phyloP scores from a whole-genome alignment of 2,888 invertebrate genomes.

The Ophraella communa region DNA sequence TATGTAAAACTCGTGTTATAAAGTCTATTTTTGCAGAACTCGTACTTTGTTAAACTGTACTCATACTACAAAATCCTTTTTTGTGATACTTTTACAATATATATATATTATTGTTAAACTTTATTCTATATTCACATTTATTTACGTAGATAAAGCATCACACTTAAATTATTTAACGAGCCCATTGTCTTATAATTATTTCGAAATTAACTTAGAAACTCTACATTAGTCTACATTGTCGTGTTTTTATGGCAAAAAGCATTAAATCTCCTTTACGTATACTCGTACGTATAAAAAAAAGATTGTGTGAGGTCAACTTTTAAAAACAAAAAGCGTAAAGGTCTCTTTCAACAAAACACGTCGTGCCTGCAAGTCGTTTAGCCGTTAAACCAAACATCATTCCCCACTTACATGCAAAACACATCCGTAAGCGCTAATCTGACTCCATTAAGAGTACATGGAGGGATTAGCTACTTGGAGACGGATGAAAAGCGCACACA shows the following conservation, averaged over 20 bases:
- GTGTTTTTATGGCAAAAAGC: background rate
- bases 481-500: constrained; percentile 5
- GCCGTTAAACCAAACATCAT: constrained; percentile 61
- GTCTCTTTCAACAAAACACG: constrained; percentile 50
- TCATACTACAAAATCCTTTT: too few relatives aligned
- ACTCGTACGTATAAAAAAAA: background rate
- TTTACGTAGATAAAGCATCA: too few relatives aligned
- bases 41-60: too few relatives aligned
- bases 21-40: too few relatives aligned
- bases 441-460: constrained; percentile 59
- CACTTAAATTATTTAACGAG: too few relatives aligned
- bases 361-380: constrained; percentile 52
- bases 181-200: too few relatives aligned
- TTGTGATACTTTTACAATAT: too few relatives aligned
- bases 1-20: too few relatives aligned
- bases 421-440: constrained; percentile 60
- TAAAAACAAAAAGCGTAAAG: constrained; percentile 45
- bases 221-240: too few relatives aligned
- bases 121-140: too few relatives aligned
- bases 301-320: constrained; percentile 28
- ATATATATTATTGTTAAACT: too few relatives aligned
- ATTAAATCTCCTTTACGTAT: background rate
- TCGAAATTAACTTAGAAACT: too few relatives aligned
- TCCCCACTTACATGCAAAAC: constrained; percentile 61
- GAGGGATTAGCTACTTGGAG: constrained; percentile 40